A percentile compares a stretch with the other conserved stretches of the same genome.
phyloP scores from a whole-genome alignment of 2,888 invertebrate genomes.

The Pteria penguin region DNA sequence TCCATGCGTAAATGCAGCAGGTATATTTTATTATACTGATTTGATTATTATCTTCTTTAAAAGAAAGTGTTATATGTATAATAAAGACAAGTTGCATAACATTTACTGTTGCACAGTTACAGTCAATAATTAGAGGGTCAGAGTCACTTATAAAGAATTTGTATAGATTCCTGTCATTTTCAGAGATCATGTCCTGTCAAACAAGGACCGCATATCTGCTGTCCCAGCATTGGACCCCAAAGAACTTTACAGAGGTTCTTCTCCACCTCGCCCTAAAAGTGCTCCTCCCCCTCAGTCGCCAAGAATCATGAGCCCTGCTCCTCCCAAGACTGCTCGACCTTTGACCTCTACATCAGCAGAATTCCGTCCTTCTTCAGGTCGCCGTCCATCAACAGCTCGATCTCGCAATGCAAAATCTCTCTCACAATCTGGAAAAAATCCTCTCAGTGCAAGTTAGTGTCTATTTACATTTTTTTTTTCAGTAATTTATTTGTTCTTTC shows the following conservation, averaged over 20 bases:
- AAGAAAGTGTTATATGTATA: too few relatives aligned
- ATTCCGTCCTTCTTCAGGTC: slow-evolving; percentile 7
- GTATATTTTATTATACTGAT: too few relatives aligned
- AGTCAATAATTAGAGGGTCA: too few relatives aligned
- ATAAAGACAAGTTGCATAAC: too few relatives aligned
- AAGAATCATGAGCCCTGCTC: slow-evolving; percentile 34
- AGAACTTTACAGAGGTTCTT: slow-evolving; percentile 58
- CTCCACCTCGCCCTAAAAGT: slow-evolving; percentile 56
- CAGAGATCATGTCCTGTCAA: slow-evolving; percentile 62
- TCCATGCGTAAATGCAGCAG: slow-evolving; percentile 58
- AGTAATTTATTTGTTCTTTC: too few relatives aligned
- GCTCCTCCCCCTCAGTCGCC: slow-evolving; percentile 52
- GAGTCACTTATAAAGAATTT: too few relatives aligned
- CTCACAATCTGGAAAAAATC: background rate
- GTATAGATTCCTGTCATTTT: slow-evolving; percentile 1
- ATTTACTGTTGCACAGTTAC: too few relatives aligned
- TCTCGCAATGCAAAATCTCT: slow-evolving; percentile 14
- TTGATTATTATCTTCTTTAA: too few relatives aligned
- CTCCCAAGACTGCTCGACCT: slow-evolving; percentile 42
- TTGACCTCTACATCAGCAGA: slow-evolving; percentile 42
- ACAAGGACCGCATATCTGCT: slow-evolving; percentile 60
- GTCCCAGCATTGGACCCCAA: slow-evolving; percentile 63
- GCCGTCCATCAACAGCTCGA: background rate
- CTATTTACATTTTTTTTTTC: too few relatives aligned
- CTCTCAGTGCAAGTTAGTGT: slow-evolving; percentile 34